Percentiles rank a stretch among this genome's conserved stretches.
phyloP scores from a whole-genome alignment of 2,797 vertebrate genomes.

The Eurystomus glaucurus region DNA sequence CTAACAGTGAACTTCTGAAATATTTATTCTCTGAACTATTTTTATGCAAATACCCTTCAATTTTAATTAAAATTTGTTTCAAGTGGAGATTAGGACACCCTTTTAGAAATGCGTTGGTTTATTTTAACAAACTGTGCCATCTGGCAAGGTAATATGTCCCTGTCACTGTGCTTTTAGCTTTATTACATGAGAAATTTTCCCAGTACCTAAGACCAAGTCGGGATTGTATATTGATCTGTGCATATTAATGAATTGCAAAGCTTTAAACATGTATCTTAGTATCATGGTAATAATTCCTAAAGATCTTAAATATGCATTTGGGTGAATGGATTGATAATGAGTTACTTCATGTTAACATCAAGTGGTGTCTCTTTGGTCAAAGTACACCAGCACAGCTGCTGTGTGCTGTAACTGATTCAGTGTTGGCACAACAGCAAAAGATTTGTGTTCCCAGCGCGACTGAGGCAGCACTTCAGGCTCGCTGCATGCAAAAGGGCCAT shows the following conservation, averaged over 20 bases:
- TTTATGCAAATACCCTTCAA: constrained; percentile 5
- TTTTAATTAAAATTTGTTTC: constrained; percentile 45
- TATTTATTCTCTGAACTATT: background rate
- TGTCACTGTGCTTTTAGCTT: constrained; percentile 22
- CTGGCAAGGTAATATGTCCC: constrained; percentile 21
- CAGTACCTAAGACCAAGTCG: background rate
- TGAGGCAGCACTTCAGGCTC: background rate
- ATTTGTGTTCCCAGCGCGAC: background rate
- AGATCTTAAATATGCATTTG: background rate
- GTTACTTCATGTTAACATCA: constrained; percentile 28
- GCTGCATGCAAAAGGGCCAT: background rate
- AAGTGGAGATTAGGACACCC: constrained; percentile 18
- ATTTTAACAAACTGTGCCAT: constrained; percentile 43
- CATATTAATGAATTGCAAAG: background rate
- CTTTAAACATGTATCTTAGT: background rate
- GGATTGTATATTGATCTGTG: background rate
- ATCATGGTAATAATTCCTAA: background rate
- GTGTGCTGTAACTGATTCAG: background rate
- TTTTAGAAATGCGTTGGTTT: constrained; percentile 33
- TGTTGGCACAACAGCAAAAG: background rate
- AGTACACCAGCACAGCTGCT: background rate
- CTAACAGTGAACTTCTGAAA: background rate
- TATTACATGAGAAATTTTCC: constrained; percentile 1
- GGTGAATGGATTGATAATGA: background rate
- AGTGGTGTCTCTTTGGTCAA: background rate